Conservation (phyloP, 1,140 invertebrate genomes). For the Atopsyche davidsoni region DNA sequence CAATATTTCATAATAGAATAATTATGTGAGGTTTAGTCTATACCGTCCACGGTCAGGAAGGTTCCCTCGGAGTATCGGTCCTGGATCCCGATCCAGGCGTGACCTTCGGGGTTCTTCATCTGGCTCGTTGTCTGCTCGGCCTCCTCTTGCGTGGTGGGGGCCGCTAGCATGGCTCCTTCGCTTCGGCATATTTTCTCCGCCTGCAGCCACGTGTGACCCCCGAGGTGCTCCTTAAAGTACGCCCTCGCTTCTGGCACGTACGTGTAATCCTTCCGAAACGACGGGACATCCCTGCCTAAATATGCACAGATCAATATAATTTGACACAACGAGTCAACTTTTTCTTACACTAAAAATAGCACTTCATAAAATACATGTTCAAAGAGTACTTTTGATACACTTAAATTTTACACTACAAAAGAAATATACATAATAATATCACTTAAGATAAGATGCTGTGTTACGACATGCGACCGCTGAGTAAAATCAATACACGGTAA, state of each 20-base stretch:
- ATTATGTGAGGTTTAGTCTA: too few species aligned
- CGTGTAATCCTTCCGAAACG: constrained; percentile 12
- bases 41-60: constrained; percentile 5
- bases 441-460: too few species aligned
- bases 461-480: too few species aligned
- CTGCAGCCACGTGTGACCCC: constrained; percentile 32
- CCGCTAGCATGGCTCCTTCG: constrained; percentile 35
- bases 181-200: constrained; percentile 35
- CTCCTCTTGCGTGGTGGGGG: constrained; percentile 23
- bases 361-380: too few species aligned
- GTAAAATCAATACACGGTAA: too few species aligned
- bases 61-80: neutral
- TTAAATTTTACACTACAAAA: too few species aligned
- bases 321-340: too few species aligned
- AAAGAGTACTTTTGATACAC: too few species aligned
- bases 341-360: too few species aligned
- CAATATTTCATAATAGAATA: neutral
- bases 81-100: constrained; percentile 1
- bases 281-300: too few species aligned
- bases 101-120: neutral
- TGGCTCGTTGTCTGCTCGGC: neutral
- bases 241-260: neutral
- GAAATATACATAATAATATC: too few species aligned
- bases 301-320: too few species aligned
- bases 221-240: constrained; percentile 36